Base-by-base conservation (phyloP, 2,113 vertebrate genomes). In the Okapia johnstoni region DNA sequence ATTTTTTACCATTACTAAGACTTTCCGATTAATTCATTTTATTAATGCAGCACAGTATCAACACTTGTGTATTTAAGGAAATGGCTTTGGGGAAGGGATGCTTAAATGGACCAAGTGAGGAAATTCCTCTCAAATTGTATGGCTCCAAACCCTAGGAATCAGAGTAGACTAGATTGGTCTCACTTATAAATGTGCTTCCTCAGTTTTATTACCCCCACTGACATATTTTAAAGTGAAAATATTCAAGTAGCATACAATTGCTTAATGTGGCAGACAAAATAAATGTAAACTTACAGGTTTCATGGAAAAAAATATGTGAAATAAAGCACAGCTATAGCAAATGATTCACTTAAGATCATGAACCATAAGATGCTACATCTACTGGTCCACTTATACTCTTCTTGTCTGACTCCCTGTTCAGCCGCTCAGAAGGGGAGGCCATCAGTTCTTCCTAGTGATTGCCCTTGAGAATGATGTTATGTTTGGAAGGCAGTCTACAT, bases 201-300 rank as follows among this genome's bases (percentile, higher is more conserved):
- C 28, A 25, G 2, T n/a, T n/a, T 66, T 70, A 43, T 86, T 16
- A 46, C 33, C 46, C 46, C 76, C 85, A 43, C 5, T 6, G n/a
- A 50, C 57, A 50, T 48, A 52, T 94, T 92, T 61, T 57, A 23
- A 92, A 80, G n/a, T 54, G 54, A 85, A 84, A 93, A 86, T 84
- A 87, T 94, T 80, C 55, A 61, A 60, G 61, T 36, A 52, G 30
- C 54, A 85, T 63, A 63, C 40, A 84, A 88, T 58, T 60, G 61
- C 28, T 90, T 85, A 93, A 90, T 90, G 95, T 50, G 73, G 80
- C 57, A 88, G 80, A 85, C 33, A 88, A 94, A 66, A 50, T 61
- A 66, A 86, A 90, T 63, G n/a, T 19, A 46, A 60, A 83, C 36
- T 54, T 73, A 57, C 19, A 91, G 61, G 84, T 40, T 85, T 52